phyloP scores from a whole-genome alignment of 1,140 invertebrate genomes.

The Homalodisca vitripennis region DNA sequence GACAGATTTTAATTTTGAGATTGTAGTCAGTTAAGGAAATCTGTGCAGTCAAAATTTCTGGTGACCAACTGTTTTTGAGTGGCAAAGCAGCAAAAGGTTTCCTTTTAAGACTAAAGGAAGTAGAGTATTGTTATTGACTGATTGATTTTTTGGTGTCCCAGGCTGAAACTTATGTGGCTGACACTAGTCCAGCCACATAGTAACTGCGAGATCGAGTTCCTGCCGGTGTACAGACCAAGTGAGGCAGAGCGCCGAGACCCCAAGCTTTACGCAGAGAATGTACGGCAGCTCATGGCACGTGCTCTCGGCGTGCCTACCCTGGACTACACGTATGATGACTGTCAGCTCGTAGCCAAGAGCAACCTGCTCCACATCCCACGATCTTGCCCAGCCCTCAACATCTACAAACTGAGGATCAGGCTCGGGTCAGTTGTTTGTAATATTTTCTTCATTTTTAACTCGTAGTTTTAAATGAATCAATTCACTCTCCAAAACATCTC shows the following conservation, averaged over 20 bases:
- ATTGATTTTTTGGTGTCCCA: too few relatives aligned
- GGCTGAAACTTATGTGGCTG: slow-evolving; percentile 82
- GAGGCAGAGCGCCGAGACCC: slow-evolving; percentile 85
- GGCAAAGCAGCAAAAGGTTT: too few relatives aligned
- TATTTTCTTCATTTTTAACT: background rate
- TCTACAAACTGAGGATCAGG: slow-evolving; percentile 68
- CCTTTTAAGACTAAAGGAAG: too few relatives aligned
- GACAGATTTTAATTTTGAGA: too few relatives aligned
- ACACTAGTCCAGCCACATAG: slow-evolving; percentile 90
- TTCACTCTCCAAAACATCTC: background rate
- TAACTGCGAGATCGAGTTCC: slow-evolving; percentile 89
- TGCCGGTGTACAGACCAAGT: slow-evolving; percentile 88
- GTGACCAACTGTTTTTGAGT: too few relatives aligned
- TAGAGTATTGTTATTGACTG: too few relatives aligned
- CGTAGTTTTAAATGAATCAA: background rate
- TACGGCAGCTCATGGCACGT: slow-evolving; percentile 88
- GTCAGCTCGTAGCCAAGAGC: slow-evolving; percentile 77
- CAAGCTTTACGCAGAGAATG: slow-evolving; percentile 88
- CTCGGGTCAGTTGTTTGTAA: slow-evolving; percentile 56
- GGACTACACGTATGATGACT: slow-evolving; percentile 94
- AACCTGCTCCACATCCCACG: slow-evolving; percentile 76
- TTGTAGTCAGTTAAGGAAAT: too few relatives aligned
- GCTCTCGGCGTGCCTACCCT: slow-evolving; percentile 78
- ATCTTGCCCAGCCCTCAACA: slow-evolving; percentile 71
- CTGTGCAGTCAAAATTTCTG: too few relatives aligned